Evolutionary conservation across 2,888 invertebrate species (phyloP), one percentile per base, ranked within the genome.

Genomic region (Mythimna albipuncta): DNA sequence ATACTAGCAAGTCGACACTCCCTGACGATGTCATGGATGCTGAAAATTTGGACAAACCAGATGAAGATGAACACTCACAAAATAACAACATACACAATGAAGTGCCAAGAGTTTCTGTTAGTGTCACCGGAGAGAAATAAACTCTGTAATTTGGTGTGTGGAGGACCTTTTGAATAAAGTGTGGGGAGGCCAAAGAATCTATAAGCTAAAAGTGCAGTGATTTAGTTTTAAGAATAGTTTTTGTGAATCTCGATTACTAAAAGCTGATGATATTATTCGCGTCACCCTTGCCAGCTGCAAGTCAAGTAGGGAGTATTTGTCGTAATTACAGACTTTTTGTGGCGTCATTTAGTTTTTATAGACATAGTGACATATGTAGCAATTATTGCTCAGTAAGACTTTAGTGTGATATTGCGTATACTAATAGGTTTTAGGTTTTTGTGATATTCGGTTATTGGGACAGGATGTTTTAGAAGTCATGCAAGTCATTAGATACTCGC

Each of bases 81-180:
- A 71, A 67, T 26, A 69, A 85, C 89, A 7, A 92, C 97, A 79
- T 97, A 97, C 10, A 97, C 82, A 19, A 97, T 85, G 70, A 82
- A 13, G n/a, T 61, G 2, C 79, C 81, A 32, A 78, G 75, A 65
- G 26, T 82, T 3, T 52, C 79, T 35, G 70, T 79, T 16, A 78
- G 65, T 70, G 64, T 82, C 41, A 82, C 75, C 10, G 79, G 66
- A 10, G 82, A 72, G 44, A 82, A 82, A 55, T 66, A 47, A 72
- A 64, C 57, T 44, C 58, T 65, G 50, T 68, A 52, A 73, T 65
- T 44, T 70, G 55, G 69, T 35, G 47, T 64, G 50, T 35, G 13
- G 6, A 13, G 11, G 26, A 76, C 19, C 2, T 19, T 57, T 57
- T 41, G 2, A 21, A 26, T 50, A 21, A 47, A 16, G 16, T 50